A percentile compares a stretch with the other conserved stretches of the same genome.
These are phyloP conservation scores for Taxidea taxus DNA, from an alignment of 2,113 vertebrate species.

Conservation along the genomic window DNA sequence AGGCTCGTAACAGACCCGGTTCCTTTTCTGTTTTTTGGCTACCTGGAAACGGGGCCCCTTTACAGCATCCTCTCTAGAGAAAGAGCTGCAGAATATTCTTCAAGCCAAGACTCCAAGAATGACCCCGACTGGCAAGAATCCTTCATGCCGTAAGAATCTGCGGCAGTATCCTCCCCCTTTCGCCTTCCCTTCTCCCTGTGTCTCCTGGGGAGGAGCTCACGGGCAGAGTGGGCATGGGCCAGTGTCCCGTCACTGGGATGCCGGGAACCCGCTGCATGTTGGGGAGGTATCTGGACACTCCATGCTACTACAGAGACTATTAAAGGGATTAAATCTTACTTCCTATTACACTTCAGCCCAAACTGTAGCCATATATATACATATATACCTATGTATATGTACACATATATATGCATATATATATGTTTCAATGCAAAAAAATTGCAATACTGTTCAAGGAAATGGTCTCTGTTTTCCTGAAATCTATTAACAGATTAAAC, in stretches of 20 bases:
- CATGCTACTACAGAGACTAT: slow-evolving; percentile 70
- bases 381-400: too few species aligned
- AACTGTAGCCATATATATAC: neutral
- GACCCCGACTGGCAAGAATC: neutral
- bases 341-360: slow-evolving; percentile 46
- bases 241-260: neutral
- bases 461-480: slow-evolving; percentile 72
- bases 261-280: neutral
- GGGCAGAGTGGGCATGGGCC: neutral
- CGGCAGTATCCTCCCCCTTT: too few species aligned
- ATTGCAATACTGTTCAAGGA: slow-evolving; percentile 46
- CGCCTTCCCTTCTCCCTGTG: neutral
- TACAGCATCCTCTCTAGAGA: neutral
- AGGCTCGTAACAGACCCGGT: neutral
- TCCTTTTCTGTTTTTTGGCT: neutral
- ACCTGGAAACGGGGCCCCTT: neutral
- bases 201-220: neutral
- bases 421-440: slow-evolving; percentile 61
- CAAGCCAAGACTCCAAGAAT: neutral
- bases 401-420: neutral
- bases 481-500: slow-evolving; percentile 76
- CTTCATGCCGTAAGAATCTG: neutral
- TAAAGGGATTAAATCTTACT: slow-evolving; percentile 75
- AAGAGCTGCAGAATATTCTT: neutral
- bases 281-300: slow-evolving; percentile 7